Evolutionary conservation across 1,140 invertebrate genomes (phyloP).

Genomic region (Dendroctonus ponderosae): DNA sequence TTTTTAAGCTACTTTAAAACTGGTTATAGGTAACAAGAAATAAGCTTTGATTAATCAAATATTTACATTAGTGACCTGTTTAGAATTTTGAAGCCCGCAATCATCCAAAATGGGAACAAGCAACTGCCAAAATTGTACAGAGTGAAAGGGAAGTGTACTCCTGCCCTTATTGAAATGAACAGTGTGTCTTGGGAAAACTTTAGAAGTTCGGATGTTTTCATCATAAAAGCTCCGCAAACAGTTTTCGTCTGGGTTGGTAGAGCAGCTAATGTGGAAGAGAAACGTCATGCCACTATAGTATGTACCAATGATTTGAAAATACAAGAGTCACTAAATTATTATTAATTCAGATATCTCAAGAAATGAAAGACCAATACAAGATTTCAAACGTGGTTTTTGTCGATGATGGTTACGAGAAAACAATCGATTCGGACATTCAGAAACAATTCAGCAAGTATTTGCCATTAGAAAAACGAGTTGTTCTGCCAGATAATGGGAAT

Average conservation of each 20-base stretch:
- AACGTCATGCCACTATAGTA: constrained; percentile 64
- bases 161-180: constrained; percentile 66
- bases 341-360: constrained; percentile 49
- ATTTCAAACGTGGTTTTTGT: constrained; percentile 66
- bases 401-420: constrained; percentile 83
- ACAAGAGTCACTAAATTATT: constrained; percentile 18
- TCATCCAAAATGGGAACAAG: constrained; percentile 35
- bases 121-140: constrained; percentile 60
- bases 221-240: constrained; percentile 68
- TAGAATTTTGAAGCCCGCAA: constrained; percentile 38
- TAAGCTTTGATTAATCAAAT: background rate
- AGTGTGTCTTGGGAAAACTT: constrained; percentile 76
- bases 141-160: constrained; percentile 67
- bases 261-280: constrained; percentile 67
- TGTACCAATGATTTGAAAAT: constrained; percentile 8
- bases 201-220: constrained; percentile 83
- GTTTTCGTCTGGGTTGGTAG: constrained; percentile 83
- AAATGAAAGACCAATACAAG: constrained; percentile 51
- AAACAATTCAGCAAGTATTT: constrained; percentile 68
- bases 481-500: constrained; percentile 55
- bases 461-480: constrained; percentile 62
- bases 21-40: constrained; percentile 60
- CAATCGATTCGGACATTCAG: constrained; percentile 63
- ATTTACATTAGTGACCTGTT: constrained; percentile 14
- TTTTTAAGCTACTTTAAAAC: constrained; percentile 83